A percentile compares a stretch with the other conserved stretches of the same genome.
Conservation (phyloP, 2,113 vertebrate genomes). For the Brachyistius frenatus region DNA sequence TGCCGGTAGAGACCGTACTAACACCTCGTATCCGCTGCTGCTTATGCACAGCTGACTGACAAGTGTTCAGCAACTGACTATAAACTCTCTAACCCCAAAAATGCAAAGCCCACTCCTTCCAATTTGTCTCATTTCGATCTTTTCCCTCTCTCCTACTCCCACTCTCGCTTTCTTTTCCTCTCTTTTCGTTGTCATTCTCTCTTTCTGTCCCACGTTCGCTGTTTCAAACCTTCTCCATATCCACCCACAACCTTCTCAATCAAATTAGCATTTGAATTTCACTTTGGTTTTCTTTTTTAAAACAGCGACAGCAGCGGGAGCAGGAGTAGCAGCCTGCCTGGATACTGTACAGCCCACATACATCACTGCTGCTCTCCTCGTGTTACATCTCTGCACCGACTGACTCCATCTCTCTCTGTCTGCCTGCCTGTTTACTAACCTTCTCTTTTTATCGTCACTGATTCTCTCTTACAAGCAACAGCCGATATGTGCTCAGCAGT, state of each 20-base stretch:
- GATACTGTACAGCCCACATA: slow-evolving; percentile 66
- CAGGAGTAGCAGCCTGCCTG: slow-evolving; percentile 45
- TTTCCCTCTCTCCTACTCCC: slow-evolving; percentile 60
- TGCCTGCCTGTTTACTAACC: slow-evolving; percentile 36
- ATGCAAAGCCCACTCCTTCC: slow-evolving; percentile 49
- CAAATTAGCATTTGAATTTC: slow-evolving; percentile 80
- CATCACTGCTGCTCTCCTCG: slow-evolving; percentile 44
- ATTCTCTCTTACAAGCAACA: slow-evolving; percentile 19
- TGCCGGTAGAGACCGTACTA: background rate
- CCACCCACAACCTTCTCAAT: slow-evolving; percentile 76
- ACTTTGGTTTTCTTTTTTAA: slow-evolving; percentile 55
- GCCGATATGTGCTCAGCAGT: slow-evolving; percentile 8
- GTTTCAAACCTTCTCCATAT: slow-evolving; percentile 76
- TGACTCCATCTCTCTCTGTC: slow-evolving; percentile 31
- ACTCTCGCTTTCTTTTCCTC: slow-evolving; percentile 47
- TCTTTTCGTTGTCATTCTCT: slow-evolving; percentile 51
- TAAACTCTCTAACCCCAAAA: slow-evolving; percentile 47
- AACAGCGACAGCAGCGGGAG: slow-evolving; percentile 54
- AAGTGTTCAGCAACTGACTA: slow-evolving; percentile 45
- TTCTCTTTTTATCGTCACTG: slow-evolving; percentile 27
- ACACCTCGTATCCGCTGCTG: slow-evolving; percentile 5
- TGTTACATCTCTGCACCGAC: slow-evolving; percentile 46
- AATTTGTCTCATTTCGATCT: slow-evolving; percentile 65
- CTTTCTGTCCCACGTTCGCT: slow-evolving; percentile 52
- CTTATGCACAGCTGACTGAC: slow-evolving; percentile 44